phyloP scores from a whole-genome alignment of 2,113 vertebrate genomes.

The Dromaius novaehollandiae region DNA sequence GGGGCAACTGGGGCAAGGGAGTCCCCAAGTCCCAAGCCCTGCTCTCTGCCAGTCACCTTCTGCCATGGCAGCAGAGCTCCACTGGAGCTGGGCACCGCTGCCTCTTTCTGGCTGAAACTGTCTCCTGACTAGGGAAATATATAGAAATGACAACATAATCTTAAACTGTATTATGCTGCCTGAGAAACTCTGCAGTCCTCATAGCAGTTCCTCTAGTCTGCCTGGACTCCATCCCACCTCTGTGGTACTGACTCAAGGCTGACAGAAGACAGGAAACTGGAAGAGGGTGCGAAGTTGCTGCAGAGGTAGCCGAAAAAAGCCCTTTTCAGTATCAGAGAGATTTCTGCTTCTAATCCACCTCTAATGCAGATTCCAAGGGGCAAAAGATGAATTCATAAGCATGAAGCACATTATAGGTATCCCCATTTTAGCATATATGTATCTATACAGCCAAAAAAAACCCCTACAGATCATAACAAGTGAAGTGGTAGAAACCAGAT shows the following conservation, averaged over 20 bases:
- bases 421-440: neutral
- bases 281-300: neutral
- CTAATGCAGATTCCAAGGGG: neutral
- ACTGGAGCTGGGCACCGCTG: neutral
- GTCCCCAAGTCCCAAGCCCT: accelerated
- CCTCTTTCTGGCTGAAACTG: neutral
- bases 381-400: neutral
- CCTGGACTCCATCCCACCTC: neutral
- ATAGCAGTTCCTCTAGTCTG: neutral
- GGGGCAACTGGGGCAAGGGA: neutral
- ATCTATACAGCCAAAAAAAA: neutral
- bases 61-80: neutral
- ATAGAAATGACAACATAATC: neutral
- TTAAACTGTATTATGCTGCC: neutral
- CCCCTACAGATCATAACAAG: neutral
- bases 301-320: neutral
- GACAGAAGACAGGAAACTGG: neutral
- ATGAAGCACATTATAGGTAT: too few species aligned
- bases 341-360: neutral
- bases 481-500: neutral
- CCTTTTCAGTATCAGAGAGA: neutral
- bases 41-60: neutral
- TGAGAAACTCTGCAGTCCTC: neutral
- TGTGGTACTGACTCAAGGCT: neutral
- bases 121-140: neutral